phyloP scores from a whole-genome alignment of 2,888 invertebrate genomes.

The Amphipoea oculea region DNA sequence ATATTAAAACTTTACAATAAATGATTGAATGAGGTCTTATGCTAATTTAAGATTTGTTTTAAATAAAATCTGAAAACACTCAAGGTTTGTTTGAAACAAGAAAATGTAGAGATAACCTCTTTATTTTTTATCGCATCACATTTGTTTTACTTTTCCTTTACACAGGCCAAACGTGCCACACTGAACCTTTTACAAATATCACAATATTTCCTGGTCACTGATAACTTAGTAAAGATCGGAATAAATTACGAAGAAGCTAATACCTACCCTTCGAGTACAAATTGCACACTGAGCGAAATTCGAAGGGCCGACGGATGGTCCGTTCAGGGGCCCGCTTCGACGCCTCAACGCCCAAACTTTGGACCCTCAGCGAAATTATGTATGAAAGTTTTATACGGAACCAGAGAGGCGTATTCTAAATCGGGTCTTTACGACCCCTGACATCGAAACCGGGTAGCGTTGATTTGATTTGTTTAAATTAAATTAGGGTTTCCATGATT shows the following conservation, averaged over 20 bases:
- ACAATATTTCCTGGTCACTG: not conserved
- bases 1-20: not conserved
- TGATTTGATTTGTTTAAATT: slow-evolving; percentile 59
- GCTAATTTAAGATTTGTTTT: not conserved
- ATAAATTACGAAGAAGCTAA: slow-evolving; percentile 43
- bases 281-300: slow-evolving; percentile 45
- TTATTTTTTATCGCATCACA: no score
- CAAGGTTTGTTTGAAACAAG: not conserved
- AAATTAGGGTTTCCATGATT: slow-evolving; percentile 45
- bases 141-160: no score
- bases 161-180: not conserved
- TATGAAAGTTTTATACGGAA: slow-evolving; percentile 58
- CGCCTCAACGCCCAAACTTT: slow-evolving; percentile 48
- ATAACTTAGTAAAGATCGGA: slow-evolving; percentile 19
- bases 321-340: slow-evolving; percentile 34
- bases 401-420: slow-evolving; percentile 46
- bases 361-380: slow-evolving; percentile 50
- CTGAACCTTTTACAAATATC: not conserved
- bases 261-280: slow-evolving; percentile 26
- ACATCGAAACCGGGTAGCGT: slow-evolving; percentile 32
- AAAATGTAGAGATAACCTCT: not conserved
- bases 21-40: not conserved
- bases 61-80: not conserved
- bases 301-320: slow-evolving; percentile 32
- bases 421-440: slow-evolving; percentile 33